Base-by-base conservation (phyloP, 1,140 invertebrate genomes). In the Archivesica marissinica region DNA sequence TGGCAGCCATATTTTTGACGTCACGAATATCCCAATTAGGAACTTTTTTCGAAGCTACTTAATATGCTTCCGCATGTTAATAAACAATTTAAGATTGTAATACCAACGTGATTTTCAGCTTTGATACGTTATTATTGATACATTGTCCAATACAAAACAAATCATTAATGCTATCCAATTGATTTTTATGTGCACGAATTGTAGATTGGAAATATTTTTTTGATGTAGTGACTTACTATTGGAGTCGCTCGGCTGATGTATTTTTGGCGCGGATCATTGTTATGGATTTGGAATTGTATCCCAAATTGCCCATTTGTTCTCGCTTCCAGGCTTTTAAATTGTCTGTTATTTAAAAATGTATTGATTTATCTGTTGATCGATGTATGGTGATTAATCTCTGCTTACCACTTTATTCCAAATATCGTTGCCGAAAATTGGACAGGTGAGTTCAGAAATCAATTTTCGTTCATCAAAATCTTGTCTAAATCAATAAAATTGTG, bases 181-280 rank as follows among this genome's bases (percentile, higher is more conserved):
- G n/a, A n/a, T n/a, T n/a, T n/a, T n/a, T n/a, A n/a, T n/a, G n/a
- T n/a, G n/a, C n/a, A n/a, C n/a, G n/a, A n/a, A n/a, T n/a, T 33
- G 41, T 23, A 0, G n/a, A 2, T 66, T 79, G 30, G 41, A 41
- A 74, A 50, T 72, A 70, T n/a, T 35, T 82, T 72, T 82, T 72
- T 35, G n/a, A 28, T 56, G 59, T 54, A 64, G 54, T 59, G 56
- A 39, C 61, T 47, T 77, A 70, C 81, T 82, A 81, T 50, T 59
- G 52, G 52, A 85, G 88, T 88, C 85, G 77, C 85, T 86, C 85
- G 88, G 88, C 86, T 87, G 86, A 81, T 87, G 77, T 90, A 89
- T 88, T 90, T 89, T 90, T 90, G 89, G 89, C 89, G 89, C 88
- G 89, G 88, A 86, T 89, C 87, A 88, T 85, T 90, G 87, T 86